Base-by-base conservation (phyloP, 2,888 invertebrate species). In the Ditylenchus weischeri region DNA sequence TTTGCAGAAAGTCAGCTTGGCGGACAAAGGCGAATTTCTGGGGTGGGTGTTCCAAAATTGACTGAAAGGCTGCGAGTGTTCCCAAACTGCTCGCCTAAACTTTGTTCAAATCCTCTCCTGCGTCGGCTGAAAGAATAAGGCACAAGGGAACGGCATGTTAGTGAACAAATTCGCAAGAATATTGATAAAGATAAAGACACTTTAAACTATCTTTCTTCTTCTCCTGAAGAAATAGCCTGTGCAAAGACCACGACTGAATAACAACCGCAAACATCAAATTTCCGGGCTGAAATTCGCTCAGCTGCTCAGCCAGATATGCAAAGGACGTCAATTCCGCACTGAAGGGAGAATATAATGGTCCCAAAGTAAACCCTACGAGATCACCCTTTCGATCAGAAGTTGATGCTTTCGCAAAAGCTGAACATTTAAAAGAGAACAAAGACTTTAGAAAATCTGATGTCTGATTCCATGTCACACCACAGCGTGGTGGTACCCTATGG, bases 401-500 rank as follows among this genome's bases (percentile, higher is more conserved):
- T 81, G 78, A 13, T 78, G 69, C 62, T 76, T 75, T 49, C 81
- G 69, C 15, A 81, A 73, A 18, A 81, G 61, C 66, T 81, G 79
- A 61, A 79, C 72, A 35, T 79, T 78, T 73, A 80, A 81, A 10
- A 75, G 74, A 6, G 76, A 72, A 66, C n/a, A 76, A 76, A 65
- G 74, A 71, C 48, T 77, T 70, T 11, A 81, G 71, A 49, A 79
- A 74, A 36, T 73, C 68, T 21, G 81, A 72, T 23, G n/a, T 68
- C 70, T n/a, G 72, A 75, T 21, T 66, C 67, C 15, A 63, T 58
- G 36, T 57, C 57, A 6, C 64, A 81, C 61, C 57, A 76, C 81
- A 50, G 75, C 78, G 69, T 81, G 81, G 75, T 81, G 81, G 76
- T 72, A 78, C 36, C 80, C 81, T 73, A n/a, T n/a, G n/a, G n/a